These are phyloP conservation scores for Triplophysa bombifrons DNA, from an alignment of 2,797 vertebrate species.

Conservation along the genomic window DNA sequence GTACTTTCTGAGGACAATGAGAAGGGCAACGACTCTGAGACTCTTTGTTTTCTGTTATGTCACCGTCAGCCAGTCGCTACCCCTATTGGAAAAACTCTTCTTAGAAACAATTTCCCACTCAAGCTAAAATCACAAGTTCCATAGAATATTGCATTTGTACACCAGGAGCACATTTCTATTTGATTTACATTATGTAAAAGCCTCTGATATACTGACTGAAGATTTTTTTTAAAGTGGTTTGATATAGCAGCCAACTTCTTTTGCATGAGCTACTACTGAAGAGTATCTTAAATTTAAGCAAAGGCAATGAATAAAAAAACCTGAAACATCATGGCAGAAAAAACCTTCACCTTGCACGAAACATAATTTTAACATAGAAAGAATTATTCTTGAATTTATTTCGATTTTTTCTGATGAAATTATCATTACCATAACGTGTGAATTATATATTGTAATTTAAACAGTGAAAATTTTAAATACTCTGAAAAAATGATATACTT, in stretches of 20 bases:
- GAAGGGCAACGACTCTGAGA: conserved; percentile 54
- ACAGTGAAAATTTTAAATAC: too few relatives aligned
- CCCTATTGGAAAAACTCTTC: conserved; percentile 24
- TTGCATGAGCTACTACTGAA: not conserved
- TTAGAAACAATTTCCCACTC: conserved; percentile 3
- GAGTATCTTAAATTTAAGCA: too few relatives aligned
- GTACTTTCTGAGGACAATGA: conserved; percentile 64
- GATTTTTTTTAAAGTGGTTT: not conserved
- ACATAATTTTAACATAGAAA: too few relatives aligned
- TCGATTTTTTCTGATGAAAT: too few relatives aligned
- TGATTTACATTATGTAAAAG: not conserved
- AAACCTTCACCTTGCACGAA: too few relatives aligned
- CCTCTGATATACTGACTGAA: not conserved
- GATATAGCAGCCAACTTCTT: not conserved
- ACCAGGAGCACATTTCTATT: conserved; percentile 4
- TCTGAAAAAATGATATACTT: too few relatives aligned
- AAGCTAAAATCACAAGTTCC: not conserved
- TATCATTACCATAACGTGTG: too few relatives aligned
- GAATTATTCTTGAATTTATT: too few relatives aligned
- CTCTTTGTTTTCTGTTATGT: conserved; percentile 62
- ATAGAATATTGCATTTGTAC: not conserved
- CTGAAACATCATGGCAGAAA: too few relatives aligned
- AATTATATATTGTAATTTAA: too few relatives aligned
- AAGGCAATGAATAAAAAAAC: too few relatives aligned
- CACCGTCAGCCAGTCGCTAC: conserved; percentile 57